A percentile compares a stretch with the other conserved stretches of the same genome.
Conservation (phyloP, 2,888 invertebrate species). For the Seira musarum region DNA sequence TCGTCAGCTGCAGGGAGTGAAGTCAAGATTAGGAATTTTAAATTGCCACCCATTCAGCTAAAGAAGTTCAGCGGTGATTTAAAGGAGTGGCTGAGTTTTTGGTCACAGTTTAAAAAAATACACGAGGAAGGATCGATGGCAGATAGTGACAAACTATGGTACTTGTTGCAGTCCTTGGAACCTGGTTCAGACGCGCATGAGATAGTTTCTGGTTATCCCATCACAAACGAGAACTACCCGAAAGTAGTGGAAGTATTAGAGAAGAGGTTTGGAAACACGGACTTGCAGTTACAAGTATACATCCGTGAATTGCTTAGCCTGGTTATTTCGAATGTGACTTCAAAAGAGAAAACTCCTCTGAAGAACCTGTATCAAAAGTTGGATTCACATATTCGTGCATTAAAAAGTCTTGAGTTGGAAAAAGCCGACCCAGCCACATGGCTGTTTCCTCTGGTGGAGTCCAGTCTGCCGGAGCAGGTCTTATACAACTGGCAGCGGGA, state of each 20-base stretch:
- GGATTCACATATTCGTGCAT: background rate
- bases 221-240: background rate
- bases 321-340: background rate
- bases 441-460: slow-evolving; percentile 41
- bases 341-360: background rate
- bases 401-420: background rate
- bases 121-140: background rate
- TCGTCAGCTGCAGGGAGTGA: background rate
- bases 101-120: no score
- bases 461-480: background rate
- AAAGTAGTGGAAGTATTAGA: background rate
- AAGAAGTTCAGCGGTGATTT: no score
- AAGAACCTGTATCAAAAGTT: background rate
- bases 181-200: background rate
- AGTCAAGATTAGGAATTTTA: background rate
- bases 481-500: background rate
- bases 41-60: background rate
- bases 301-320: background rate
- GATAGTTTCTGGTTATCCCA: background rate
- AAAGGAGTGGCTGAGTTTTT: no score
- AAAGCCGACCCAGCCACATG: no score
- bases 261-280: slow-evolving; percentile 24
- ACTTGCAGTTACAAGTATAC: slow-evolving; percentile 18
- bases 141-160: background rate
- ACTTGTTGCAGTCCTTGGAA: slow-evolving; percentile 3